Conservation (phyloP, 2,113 vertebrate genomes). For the Notechis scutatus region DNA sequence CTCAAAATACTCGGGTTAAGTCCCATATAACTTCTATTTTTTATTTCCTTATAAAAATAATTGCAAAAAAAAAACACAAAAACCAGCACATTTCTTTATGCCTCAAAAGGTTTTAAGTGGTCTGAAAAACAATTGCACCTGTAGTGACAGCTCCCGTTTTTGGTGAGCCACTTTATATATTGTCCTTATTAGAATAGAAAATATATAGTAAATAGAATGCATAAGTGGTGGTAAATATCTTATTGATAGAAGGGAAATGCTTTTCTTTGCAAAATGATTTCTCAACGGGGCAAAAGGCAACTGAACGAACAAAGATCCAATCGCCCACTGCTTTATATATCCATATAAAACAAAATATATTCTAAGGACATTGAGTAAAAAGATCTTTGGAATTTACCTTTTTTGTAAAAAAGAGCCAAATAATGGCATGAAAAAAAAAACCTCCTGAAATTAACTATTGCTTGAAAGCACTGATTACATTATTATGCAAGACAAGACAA, state of each 20-base stretch:
- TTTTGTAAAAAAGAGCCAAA: no score
- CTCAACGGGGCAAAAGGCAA: conserved; percentile 52
- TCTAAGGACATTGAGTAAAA: conserved; percentile 42
- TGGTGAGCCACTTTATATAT: conserved; percentile 54
- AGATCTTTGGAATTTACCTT: conserved; percentile 43
- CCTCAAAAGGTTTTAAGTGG: conserved; percentile 46
- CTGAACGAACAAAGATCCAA: conserved; percentile 36
- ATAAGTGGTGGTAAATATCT: conserved; percentile 42
- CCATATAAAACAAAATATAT: conserved; percentile 20
- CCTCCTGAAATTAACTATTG: conserved; percentile 55
- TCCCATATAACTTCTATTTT: conserved; percentile 60
- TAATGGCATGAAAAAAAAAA: conserved; percentile 61
- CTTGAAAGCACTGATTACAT: conserved; percentile 57
- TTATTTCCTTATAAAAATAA: conserved; percentile 63
- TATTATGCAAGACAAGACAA: conserved; percentile 55
- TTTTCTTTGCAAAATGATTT: conserved; percentile 55
- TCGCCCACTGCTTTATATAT: conserved; percentile 1
- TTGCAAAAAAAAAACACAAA: conserved; percentile 41
- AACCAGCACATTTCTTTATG: conserved; percentile 62
- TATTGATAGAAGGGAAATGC: conserved; percentile 51
- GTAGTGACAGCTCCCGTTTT: conserved; percentile 46
- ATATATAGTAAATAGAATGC: conserved; percentile 44
- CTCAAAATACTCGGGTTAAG: conserved; percentile 63
- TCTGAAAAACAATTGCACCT: conserved; percentile 58
- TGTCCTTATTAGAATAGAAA: conserved; percentile 51